phyloP scores from a whole-genome alignment of 1,140 invertebrate species.

The Dermatophagoides farinae region DNA sequence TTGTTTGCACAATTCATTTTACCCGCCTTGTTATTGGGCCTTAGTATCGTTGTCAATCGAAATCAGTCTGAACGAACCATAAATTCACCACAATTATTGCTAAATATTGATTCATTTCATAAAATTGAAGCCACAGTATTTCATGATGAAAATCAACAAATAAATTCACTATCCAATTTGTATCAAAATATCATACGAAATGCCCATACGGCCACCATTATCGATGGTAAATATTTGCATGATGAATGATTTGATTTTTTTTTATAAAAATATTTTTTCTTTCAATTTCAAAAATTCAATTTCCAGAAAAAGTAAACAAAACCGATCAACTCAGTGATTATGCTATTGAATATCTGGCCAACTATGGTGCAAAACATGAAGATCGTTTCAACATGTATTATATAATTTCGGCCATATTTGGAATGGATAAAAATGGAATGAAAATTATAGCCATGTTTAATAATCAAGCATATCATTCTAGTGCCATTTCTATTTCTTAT shows the following conservation, averaged over 20 bases:
- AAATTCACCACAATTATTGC: background rate
- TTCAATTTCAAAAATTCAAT: background rate
- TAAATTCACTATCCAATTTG: background rate
- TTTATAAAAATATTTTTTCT: no score
- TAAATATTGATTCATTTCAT: background rate
- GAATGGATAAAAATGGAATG: background rate
- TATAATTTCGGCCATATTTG: constrained; percentile 18
- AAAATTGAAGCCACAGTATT: background rate
- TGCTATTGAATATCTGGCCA: background rate
- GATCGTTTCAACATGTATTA: constrained; percentile 19
- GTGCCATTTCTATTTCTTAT: constrained; percentile 36
- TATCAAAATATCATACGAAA: background rate
- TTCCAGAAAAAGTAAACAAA: background rate
- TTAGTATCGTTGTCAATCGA: background rate
- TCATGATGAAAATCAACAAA: background rate
- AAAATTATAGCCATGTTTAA: constrained; percentile 26
- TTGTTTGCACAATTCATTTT: constrained; percentile 3
- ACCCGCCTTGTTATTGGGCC: background rate
- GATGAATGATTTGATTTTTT: no score
- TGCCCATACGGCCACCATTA: no score
- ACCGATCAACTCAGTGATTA: background rate
- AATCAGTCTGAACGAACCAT: background rate
- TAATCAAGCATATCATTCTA: constrained; percentile 40
- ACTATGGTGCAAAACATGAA: background rate
- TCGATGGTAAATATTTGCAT: no score